Evolutionary conservation across 2,797 vertebrate species (phyloP), one percentile per base, ranked within the genome.

Genomic region (Sparus aurata): DNA sequence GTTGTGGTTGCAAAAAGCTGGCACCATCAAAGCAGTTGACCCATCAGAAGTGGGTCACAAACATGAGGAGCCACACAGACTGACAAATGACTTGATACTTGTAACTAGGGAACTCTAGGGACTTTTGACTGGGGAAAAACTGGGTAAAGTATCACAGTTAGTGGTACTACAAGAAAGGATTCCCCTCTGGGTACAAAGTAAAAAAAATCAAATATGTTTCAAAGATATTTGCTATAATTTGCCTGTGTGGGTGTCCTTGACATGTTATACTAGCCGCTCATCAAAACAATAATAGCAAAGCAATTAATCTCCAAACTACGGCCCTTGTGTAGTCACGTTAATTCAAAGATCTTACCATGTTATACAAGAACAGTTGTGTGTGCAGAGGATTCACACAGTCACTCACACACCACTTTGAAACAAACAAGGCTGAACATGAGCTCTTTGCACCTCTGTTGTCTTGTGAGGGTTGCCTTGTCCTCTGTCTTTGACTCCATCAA

Each of bases 401-500:
- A 45, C 47, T 68, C 47, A 49, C 49, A 46, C 22, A 60, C 34
- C 43, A 60, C 52, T 74, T 62, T 82, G 66, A 87, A 74, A 80
- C 49, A 87, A 79, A 82, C 46, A 69, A 5, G 38, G n/a, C 50
- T 78, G 55, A 85, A 82, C 75, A 47, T 58, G 20, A 20, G 62
- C 61, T 85, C 75, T 90, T 74, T 80, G 75, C 83, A 75, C 76
- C 60, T 80, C 55, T 10, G 45, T 76, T 73, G 77, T 47, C 62
- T 79, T 70, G 49, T 66, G 60, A 80, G 73, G 60, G 22, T 67
- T 84, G 68, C 88, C 75, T 87, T 81, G 61, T 88, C 83, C 74
- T 87, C 69, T 69, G 52, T 85, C 74, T 90, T 58, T 72, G 85
- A 88, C 84, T 90, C 85, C 75, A 90, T 87, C 85, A 89, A 83